A percentile compares a stretch with the other conserved stretches of the same genome.
These are phyloP conservation scores for Anas platyrhynchos DNA, from an alignment of 2,113 vertebrate genomes.

Conservation along the genomic window DNA sequence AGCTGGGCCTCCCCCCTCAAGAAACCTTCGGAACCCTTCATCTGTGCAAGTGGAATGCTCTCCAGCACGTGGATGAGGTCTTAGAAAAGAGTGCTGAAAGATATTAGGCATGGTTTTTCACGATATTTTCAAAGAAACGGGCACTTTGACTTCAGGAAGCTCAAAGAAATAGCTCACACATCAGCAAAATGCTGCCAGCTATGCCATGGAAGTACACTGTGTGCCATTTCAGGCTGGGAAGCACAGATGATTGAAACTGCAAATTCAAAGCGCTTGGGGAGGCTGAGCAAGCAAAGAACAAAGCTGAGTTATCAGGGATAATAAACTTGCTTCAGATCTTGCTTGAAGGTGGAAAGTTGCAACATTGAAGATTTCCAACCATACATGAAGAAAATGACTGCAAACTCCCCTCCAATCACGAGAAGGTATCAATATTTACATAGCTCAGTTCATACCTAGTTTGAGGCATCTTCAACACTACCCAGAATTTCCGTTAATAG, in stretches of 20 bases:
- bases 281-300: neutral
- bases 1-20: neutral
- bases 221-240: neutral
- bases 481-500: too few species aligned
- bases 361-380: neutral
- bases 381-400: neutral
- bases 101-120: rapidly evolving
- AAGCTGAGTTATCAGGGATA: neutral
- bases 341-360: neutral
- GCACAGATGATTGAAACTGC: neutral
- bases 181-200: too few species aligned
- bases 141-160: neutral
- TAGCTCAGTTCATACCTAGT: neutral
- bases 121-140: neutral
- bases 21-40: neutral
- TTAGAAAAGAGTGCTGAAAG: neutral
- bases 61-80: rapidly evolving
- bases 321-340: neutral
- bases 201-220: too few species aligned
- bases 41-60: neutral
- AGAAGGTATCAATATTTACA: too few species aligned
- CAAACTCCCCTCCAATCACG: neutral
- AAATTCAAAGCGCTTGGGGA: neutral
- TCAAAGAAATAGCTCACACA: neutral
- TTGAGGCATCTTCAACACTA: neutral